Evolutionary conservation across 2,113 vertebrate genomes (phyloP).

Genomic region (Menura novaehollandiae): DNA sequence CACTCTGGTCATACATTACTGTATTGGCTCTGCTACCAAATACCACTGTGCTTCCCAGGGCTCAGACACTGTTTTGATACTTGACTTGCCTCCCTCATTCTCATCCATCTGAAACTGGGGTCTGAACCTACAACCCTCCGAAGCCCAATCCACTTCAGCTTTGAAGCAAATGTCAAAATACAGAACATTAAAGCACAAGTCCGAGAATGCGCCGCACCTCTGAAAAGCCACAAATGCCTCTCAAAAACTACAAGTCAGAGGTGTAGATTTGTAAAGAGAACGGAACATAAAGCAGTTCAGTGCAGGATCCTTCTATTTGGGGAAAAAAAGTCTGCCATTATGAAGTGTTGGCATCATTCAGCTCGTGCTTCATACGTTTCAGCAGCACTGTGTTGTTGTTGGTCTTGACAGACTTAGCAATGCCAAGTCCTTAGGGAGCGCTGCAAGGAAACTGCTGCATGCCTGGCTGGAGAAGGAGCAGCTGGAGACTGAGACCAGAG

Average conservation of each 20-base stretch:
- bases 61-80: neutral
- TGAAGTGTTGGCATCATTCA: neutral
- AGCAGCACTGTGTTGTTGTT: neutral
- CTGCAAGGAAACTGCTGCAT: neutral
- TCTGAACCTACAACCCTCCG: neutral
- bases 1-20: neutral
- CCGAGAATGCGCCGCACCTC: accelerated
- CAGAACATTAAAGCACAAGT: neutral
- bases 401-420: neutral
- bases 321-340: neutral
- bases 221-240: neutral
- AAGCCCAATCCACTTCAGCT: neutral
- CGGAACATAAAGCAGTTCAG: neutral
- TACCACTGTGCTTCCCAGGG: neutral
- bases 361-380: neutral
- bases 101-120: neutral
- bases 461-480: constrained; percentile 1
- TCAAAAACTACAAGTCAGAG: neutral
- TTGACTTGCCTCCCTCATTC: neutral
- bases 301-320: neutral
- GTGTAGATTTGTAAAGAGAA: neutral
- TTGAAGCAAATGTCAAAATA: neutral
- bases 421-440: neutral
- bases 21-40: neutral
- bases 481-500: neutral